Evolutionary conservation across 2,888 invertebrate genomes (phyloP).

Genomic region (Hyppa rectilinea): DNA sequence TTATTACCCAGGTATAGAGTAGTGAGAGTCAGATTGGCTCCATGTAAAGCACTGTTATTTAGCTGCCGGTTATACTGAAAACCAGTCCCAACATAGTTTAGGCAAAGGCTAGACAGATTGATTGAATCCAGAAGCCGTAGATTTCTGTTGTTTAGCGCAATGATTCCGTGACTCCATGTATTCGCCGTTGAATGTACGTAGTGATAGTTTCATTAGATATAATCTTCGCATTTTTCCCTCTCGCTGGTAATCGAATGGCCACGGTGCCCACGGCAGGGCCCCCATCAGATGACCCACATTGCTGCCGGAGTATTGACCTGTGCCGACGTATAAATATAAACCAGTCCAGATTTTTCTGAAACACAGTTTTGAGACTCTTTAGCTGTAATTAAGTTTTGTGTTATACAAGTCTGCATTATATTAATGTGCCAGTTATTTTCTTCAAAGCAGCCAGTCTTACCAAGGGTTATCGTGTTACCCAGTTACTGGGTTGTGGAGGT

Average conservation of each 20-base stretch:
- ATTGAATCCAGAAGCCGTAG: background rate
- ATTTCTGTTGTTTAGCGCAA: background rate
- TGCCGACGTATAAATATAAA: conserved; percentile 75
- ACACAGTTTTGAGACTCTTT: conserved; percentile 62
- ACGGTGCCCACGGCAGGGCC: conserved; percentile 68
- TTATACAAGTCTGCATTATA: too few relatives aligned
- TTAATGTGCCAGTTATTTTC: too few relatives aligned
- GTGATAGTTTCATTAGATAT: conserved; percentile 40
- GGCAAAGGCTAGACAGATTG: too few relatives aligned
- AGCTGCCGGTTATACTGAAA: too few relatives aligned
- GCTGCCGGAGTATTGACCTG: conserved; percentile 81
- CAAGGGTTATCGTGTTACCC: too few relatives aligned
- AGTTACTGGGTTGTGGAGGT: too few relatives aligned
- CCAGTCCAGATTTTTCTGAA: conserved; percentile 76
- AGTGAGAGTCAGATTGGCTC: too few relatives aligned
- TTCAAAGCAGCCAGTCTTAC: too few relatives aligned
- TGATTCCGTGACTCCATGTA: conserved; percentile 10
- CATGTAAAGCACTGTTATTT: too few relatives aligned
- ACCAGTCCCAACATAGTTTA: too few relatives aligned
- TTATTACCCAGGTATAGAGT: too few relatives aligned
- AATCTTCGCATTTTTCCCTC: conserved; percentile 56
- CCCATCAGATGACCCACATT: conserved; percentile 79
- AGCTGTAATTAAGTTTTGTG: conserved; percentile 10
- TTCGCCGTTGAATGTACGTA: conserved; percentile 29
- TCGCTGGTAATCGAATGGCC: conserved; percentile 60